Percentiles rank a stretch among this genome's conserved stretches.
Conservation (phyloP, 2,113 vertebrate species). For the Alligator sinensis region DNA sequence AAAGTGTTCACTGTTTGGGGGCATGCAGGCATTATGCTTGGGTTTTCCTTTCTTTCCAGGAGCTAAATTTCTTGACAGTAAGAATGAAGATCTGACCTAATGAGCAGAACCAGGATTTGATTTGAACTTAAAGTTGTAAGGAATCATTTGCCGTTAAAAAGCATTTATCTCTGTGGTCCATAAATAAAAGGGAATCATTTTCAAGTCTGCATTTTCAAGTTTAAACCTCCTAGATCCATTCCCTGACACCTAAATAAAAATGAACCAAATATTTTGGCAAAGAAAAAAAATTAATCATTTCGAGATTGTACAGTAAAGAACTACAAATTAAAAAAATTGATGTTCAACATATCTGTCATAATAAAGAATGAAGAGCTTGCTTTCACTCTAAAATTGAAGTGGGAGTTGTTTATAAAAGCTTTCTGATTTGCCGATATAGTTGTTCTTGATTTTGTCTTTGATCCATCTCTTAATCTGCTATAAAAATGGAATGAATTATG, state of each 20-base stretch:
- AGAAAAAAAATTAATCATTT: not conserved
- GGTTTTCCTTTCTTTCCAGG: not conserved
- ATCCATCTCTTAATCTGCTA: not conserved
- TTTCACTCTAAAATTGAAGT: not conserved
- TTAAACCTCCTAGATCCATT: not conserved
- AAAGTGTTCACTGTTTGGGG: fast-evolving
- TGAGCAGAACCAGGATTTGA: not conserved
- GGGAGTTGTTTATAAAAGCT: not conserved
- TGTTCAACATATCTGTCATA: not conserved
- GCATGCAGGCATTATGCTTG: not conserved
- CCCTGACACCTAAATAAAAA: not conserved
- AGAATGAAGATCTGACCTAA: not conserved
- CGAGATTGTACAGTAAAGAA: not conserved
- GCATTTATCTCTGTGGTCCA: not conserved
- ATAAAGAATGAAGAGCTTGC: not conserved
- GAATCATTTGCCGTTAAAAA: fast-evolving
- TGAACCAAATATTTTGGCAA: fast-evolving
- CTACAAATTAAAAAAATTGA: not conserved
- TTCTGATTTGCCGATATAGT: not conserved
- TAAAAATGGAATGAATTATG: not conserved
- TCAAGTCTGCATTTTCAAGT: not conserved
- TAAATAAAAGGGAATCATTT: not conserved
- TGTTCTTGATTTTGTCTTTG: slow-evolving; percentile 4
- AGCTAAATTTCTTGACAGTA: not conserved
- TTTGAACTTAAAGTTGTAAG: not conserved